phyloP scores from a whole-genome alignment of 2,113 vertebrate species.

The Ifrita kowaldi region DNA sequence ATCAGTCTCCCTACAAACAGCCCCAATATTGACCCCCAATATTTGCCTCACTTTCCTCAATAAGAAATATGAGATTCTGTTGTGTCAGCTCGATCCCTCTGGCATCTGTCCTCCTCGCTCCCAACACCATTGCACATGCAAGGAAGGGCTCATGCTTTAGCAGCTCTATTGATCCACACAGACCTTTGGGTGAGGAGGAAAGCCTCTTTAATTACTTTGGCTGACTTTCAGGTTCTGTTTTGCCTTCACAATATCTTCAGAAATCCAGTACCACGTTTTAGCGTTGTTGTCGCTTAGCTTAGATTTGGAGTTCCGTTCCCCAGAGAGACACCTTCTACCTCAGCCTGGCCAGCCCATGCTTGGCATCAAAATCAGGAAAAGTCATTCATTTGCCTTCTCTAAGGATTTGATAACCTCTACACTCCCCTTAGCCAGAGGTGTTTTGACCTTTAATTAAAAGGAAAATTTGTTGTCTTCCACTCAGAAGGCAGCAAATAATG shows the following conservation, averaged over 20 bases:
- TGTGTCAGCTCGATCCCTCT: conserved; percentile 16
- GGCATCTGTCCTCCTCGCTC: not conserved
- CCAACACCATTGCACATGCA: conserved; percentile 19
- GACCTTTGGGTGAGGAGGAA: conserved; percentile 42
- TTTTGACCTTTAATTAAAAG: conserved; percentile 86
- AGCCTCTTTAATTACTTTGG: conserved; percentile 70
- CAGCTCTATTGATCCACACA: conserved; percentile 31
- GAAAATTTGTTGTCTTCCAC: conserved; percentile 87
- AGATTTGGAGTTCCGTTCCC: conserved; percentile 72
- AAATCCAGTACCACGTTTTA: conserved; percentile 26
- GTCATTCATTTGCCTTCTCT: conserved; percentile 46
- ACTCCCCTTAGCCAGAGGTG: conserved; percentile 71
- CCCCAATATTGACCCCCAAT: not conserved
- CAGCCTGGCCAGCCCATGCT: not conserved
- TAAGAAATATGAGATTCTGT: not conserved
- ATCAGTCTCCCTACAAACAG: not conserved
- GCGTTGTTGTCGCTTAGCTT: conserved; percentile 71
- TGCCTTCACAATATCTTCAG: conserved; percentile 6
- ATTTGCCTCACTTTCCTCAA: not conserved
- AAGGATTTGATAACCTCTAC: conserved; percentile 72
- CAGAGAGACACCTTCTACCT: conserved; percentile 1
- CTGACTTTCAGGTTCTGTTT: conserved; percentile 1
- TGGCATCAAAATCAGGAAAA: conserved; percentile 54
- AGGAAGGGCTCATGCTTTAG: conserved; percentile 3
- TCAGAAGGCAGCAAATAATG: conserved; percentile 93